These are phyloP conservation scores for Ditula angustiorana DNA, from an alignment of 2,888 invertebrate genomes.

Conservation along the genomic window DNA sequence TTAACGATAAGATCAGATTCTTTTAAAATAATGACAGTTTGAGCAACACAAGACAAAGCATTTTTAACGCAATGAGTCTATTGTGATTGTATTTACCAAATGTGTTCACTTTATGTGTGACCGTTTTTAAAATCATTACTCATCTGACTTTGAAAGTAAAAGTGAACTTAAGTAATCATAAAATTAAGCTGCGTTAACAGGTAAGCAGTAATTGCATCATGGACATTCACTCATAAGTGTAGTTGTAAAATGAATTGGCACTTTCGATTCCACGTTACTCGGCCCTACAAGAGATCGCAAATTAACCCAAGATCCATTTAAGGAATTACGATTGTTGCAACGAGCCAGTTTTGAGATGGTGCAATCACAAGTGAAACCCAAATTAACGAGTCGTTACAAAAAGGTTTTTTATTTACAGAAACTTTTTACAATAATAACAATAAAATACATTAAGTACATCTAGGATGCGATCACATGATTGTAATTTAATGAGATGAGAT, in stretches of 20 bases:
- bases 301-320: conserved; percentile 50
- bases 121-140: conserved; percentile 15
- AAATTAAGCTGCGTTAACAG: conserved; percentile 4
- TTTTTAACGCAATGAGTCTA: not conserved
- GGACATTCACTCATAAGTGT: conserved; percentile 8
- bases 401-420: conserved; percentile 84
- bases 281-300: conserved; percentile 24
- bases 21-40: conserved; percentile 8
- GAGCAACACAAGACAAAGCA: conserved; percentile 15
- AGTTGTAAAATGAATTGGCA: conserved; percentile 7
- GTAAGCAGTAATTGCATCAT: conserved; percentile 10
- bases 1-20: conserved; percentile 9
- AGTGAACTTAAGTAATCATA: conserved; percentile 27
- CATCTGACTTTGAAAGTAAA: conserved; percentile 41
- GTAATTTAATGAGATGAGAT: conserved; percentile 72
- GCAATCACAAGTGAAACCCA: conserved; percentile 47
- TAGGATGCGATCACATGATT: conserved; percentile 81
- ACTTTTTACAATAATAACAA: conserved; percentile 76
- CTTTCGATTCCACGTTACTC: not conserved
- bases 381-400: conserved; percentile 57
- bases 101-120: conserved; percentile 1
- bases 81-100: not conserved
- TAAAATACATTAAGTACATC: conserved; percentile 73
- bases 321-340: conserved; percentile 53
- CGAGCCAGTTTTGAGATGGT: conserved; percentile 41